Evolutionary conservation across 1,140 invertebrate genomes (phyloP), one percentile per base, ranked within the genome.

Genomic region (Drosophila pandora): DNA sequence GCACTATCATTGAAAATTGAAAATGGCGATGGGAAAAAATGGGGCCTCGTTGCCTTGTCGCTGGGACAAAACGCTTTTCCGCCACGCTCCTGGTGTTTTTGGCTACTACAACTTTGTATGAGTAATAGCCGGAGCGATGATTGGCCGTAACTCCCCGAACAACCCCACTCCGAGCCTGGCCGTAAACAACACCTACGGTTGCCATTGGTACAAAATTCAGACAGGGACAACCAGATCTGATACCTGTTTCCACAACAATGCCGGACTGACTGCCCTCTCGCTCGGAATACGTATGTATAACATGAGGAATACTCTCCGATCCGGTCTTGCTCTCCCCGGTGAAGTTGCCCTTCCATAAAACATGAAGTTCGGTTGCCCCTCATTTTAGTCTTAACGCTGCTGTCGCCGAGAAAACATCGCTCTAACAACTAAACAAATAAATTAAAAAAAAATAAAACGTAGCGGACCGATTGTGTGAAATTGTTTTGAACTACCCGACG

Each of bases 351-450:
- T 72, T 76, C 65, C 64, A 84, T 83, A 79, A 76, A 83, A 75
- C 80, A 70, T 70, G 71, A 63, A 67, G 72, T 65, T 67, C 63
- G 5, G 55, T 50, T 48, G 47, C 58, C 59, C 64, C 69, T 71
- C 58, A 41, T 60, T 68, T 57, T 78, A 83, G 80, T 83, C 61
- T 25, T 32, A 65, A 65, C 43, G 57, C 52, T 64, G 76, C 69
- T 64, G 65, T 53, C 81, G 72, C 28, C 76, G 81, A 80, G 73
- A 76, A 63, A 76, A 72, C 81, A 76, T 69, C 72, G 80, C 71
- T 58, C 47, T 39, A 25, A 30, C 57, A 59, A 59, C 43, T 32
- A 47, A 59, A 28, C 25, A 32, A 9, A 7, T 1, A 28, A 28
- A 28, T 28, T 28, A 28, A 28, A 28, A 6, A 6, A 45, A 47